A percentile compares a stretch with the other conserved stretches of the same genome.
phyloP scores from a whole-genome alignment of 2,888 invertebrate genomes.

The Cyrtodaria siliqua region DNA sequence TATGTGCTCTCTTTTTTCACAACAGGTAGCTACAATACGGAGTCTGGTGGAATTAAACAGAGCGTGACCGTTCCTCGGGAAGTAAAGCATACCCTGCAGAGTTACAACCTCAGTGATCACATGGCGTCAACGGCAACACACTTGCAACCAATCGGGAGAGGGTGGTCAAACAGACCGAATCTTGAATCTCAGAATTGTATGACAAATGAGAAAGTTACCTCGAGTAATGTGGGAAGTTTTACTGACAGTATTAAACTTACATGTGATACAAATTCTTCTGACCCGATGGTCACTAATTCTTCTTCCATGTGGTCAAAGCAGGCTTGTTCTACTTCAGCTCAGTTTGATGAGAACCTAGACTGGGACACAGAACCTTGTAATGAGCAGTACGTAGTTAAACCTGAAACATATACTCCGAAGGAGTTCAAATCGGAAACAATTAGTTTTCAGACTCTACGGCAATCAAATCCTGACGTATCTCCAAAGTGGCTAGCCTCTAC shows the following conservation, averaged over 20 bases:
- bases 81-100: conserved; percentile 28
- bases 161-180: conserved; percentile 6
- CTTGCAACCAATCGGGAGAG: conserved; percentile 34
- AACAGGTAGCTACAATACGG: too few species aligned
- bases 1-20: too few species aligned
- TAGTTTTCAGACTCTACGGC: conserved; percentile 10
- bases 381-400: conserved; percentile 36
- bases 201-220: too few species aligned
- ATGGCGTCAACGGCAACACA: conserved; percentile 22
- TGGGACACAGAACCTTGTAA: conserved; percentile 23
- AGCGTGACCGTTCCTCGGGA: too few species aligned
- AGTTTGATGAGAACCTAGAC: conserved; percentile 32
- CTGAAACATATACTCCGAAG: conserved; percentile 14
- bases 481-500: conserved; percentile 60
- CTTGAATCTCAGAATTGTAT: too few species aligned
- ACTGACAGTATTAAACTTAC: too few species aligned
- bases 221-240: too few species aligned
- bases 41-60: too few species aligned
- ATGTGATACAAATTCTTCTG: too few species aligned
- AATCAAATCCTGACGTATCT: conserved; percentile 51
- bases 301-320: background rate
- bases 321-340: background rate
- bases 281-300: too few species aligned
- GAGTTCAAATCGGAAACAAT: conserved; percentile 26
- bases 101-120: conserved; percentile 22